Conservation (phyloP, 2,113 vertebrate species). For the Sander lucioperca region DNA sequence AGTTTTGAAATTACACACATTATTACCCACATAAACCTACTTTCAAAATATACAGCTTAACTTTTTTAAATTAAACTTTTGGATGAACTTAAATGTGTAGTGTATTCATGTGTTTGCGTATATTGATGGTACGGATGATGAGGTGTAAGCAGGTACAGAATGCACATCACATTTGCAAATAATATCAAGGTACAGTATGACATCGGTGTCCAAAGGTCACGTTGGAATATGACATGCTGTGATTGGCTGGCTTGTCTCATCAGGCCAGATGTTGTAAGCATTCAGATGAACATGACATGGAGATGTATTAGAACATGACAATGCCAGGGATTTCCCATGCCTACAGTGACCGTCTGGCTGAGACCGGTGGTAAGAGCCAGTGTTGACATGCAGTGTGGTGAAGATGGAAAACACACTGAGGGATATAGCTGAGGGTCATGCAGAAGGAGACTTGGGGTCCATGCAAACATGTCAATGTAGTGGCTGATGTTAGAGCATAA, state of each 20-base stretch:
- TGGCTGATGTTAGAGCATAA: constrained; percentile 33
- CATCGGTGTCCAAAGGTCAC: constrained; percentile 18
- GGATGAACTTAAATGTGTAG: not conserved
- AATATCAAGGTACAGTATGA: not conserved
- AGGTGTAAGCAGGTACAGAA: not conserved
- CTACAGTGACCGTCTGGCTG: constrained; percentile 8
- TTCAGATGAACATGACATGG: constrained; percentile 26
- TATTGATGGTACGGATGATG: not conserved
- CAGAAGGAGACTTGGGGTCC: constrained; percentile 46
- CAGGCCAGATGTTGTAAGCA: constrained; percentile 33
- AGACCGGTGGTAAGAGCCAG: constrained; percentile 1
- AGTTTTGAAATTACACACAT: not conserved
- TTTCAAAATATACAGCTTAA: not conserved
- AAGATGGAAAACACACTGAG: not conserved
- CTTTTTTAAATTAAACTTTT: not conserved
- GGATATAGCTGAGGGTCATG: constrained; percentile 46
- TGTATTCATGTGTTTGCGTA: not conserved
- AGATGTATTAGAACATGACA: constrained; percentile 33
- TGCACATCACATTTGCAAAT: constrained; percentile 1
- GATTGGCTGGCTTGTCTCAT: constrained; percentile 29
- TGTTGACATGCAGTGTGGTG: constrained; percentile 48
- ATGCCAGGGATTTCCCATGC: constrained; percentile 16
- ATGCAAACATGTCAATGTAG: constrained; percentile 64
- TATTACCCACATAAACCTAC: not conserved
- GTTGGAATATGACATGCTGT: constrained; percentile 36